Evolutionary conservation across 2,113 vertebrate species (phyloP).

Genomic region (Takifugu flavidus): DNA sequence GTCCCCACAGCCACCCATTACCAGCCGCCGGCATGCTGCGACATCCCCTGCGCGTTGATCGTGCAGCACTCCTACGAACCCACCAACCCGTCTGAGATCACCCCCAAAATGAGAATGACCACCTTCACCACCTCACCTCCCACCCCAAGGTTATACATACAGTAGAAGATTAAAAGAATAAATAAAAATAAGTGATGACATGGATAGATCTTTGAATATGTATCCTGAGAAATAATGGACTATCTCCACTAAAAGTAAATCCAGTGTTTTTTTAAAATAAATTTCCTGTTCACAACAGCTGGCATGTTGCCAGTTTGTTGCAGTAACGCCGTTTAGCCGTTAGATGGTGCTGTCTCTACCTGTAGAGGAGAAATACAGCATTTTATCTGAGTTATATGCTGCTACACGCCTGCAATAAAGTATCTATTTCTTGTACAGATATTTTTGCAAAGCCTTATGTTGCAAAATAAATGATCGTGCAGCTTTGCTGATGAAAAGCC

Average conservation of each 20-base stretch:
- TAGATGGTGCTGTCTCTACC: constrained; percentile 43
- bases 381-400: constrained; percentile 6
- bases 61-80: constrained; percentile 70
- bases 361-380: constrained; percentile 24
- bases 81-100: constrained; percentile 61
- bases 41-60: constrained; percentile 70
- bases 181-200: constrained; percentile 11
- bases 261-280: constrained; percentile 19
- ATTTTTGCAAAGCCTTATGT: constrained; percentile 17
- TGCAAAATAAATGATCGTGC: constrained; percentile 15
- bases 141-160: constrained; percentile 74
- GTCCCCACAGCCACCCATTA: constrained; percentile 57
- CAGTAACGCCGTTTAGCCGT: constrained; percentile 43
- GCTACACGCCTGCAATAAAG: constrained; percentile 3
- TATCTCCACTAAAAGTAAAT: constrained; percentile 22
- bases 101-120: constrained; percentile 74
- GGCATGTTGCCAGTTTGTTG: constrained; percentile 37
- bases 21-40: constrained; percentile 70
- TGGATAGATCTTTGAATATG: constrained; percentile 1
- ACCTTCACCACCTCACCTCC: constrained; percentile 72
- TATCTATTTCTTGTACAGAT: constrained; percentile 24
- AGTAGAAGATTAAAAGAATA: constrained; percentile 43
- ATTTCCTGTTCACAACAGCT: neutral
- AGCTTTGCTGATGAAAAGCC: constrained; percentile 29
- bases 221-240: constrained; percentile 9